Evolutionary conservation across 2,797 vertebrate species (phyloP).

Genomic region (Tadarida brasiliensis): DNA sequence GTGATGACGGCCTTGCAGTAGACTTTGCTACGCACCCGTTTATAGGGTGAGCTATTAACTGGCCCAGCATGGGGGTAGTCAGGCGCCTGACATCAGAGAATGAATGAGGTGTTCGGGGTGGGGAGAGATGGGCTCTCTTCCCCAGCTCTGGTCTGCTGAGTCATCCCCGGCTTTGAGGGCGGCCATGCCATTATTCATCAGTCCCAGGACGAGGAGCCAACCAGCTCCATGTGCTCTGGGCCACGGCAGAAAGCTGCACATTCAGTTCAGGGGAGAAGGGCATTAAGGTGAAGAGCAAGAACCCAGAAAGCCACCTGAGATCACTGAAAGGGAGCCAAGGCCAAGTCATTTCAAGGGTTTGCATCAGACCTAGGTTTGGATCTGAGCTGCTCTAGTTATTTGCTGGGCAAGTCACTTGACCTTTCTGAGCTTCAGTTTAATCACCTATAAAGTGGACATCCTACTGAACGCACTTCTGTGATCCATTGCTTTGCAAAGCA

Average conservation of each 20-base stretch:
- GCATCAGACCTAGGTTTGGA: neutral
- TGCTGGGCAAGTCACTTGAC: neutral
- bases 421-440: neutral
- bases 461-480: neutral
- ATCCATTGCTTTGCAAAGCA: neutral
- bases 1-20: slow-evolving; percentile 67
- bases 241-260: slow-evolving; percentile 29
- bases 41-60: slow-evolving; percentile 88
- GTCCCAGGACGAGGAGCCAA: slow-evolving; percentile 48
- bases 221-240: neutral
- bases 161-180: slow-evolving; percentile 58
- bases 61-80: slow-evolving; percentile 74
- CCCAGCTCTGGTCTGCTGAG: slow-evolving; percentile 65
- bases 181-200: slow-evolving; percentile 62
- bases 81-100: slow-evolving; percentile 76
- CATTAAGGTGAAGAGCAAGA: slow-evolving; percentile 34
- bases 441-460: neutral
- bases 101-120: slow-evolving; percentile 84
- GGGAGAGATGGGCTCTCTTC: slow-evolving; percentile 74
- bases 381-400: neutral
- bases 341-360: neutral
- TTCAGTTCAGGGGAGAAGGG: slow-evolving; percentile 40
- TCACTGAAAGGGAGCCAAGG: slow-evolving; percentile 30
- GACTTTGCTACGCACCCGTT: slow-evolving; percentile 75
- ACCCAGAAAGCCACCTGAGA: neutral